Evolutionary conservation across 1,140 invertebrate genomes (phyloP).

Genomic region (Caerostris darwini): DNA sequence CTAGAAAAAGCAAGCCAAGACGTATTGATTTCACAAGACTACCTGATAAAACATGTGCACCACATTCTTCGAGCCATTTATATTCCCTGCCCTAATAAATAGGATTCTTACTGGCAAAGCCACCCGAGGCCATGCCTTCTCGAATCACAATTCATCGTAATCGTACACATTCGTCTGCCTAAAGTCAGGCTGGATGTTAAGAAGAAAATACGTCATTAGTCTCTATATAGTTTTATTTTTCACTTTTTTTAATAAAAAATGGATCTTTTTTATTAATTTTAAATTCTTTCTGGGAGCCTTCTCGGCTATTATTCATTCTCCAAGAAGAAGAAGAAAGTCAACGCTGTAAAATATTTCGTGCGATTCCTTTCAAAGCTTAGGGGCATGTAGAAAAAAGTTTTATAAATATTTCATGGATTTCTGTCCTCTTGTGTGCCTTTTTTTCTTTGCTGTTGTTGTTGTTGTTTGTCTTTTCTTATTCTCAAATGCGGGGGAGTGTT

Average conservation of each 20-base stretch:
- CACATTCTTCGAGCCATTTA: constrained; percentile 42
- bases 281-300: constrained; percentile 1
- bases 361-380: background rate
- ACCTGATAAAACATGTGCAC: constrained; percentile 50
- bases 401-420: constrained; percentile 36
- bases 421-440: background rate
- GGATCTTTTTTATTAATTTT: constrained; percentile 18
- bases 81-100: constrained; percentile 41
- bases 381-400: background rate
- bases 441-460: background rate
- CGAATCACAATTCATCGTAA: constrained; percentile 51
- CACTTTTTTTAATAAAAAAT: constrained; percentile 31
- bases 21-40: constrained; percentile 50
- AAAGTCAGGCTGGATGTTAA: background rate
- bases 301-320: background rate
- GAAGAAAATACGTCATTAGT: constrained; percentile 32
- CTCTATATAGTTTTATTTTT: constrained; percentile 25
- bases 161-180: constrained; percentile 27
- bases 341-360: background rate
- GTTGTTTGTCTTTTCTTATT: background rate
- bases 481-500: too few species aligned
- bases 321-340: background rate
- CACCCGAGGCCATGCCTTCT: constrained; percentile 2
- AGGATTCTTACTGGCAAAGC: constrained; percentile 34
- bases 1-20: constrained; percentile 36